Conservation (phyloP, 2,888 invertebrate species). For the Stomorhina lunata region DNA sequence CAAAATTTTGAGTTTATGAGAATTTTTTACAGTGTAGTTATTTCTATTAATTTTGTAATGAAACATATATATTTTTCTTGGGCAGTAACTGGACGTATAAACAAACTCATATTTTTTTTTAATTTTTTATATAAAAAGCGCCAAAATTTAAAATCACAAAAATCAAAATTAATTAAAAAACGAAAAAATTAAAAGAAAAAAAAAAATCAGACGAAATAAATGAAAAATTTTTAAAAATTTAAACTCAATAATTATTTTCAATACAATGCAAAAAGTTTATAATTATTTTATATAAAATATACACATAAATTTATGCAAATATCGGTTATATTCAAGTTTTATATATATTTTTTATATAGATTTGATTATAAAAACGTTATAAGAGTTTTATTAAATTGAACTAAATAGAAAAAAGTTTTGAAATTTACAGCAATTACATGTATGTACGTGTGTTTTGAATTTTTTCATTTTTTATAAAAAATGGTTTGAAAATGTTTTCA, state of each 20-base stretch:
- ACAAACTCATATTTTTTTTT: conserved; percentile 25
- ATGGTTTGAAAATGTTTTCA: background rate
- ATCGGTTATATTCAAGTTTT: conserved; percentile 2
- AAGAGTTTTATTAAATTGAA: conserved; percentile 13
- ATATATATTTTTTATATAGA: background rate
- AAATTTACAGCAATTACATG: conserved; percentile 66
- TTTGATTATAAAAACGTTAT: background rate
- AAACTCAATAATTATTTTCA: background rate
- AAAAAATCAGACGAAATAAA: background rate
- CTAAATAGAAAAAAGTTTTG: background rate
- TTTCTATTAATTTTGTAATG: conserved; percentile 18
- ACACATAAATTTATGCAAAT: background rate
- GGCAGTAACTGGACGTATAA: conserved; percentile 41
- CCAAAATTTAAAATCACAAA: conserved; percentile 33
- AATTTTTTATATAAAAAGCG: conserved; percentile 47
- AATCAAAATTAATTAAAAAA: background rate
- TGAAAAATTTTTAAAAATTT: background rate
- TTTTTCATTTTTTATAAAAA: background rate
- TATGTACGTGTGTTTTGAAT: conserved; percentile 49
- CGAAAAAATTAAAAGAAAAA: background rate
- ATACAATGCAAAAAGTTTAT: background rate
- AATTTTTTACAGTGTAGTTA: conserved; percentile 60
- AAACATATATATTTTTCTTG: conserved; percentile 30
- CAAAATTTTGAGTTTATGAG: conserved; percentile 51
- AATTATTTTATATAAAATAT: background rate